Evolutionary conservation across 2,888 invertebrate genomes (phyloP), one percentile per base, ranked within the genome.

Genomic region (Stenurella melanura): DNA sequence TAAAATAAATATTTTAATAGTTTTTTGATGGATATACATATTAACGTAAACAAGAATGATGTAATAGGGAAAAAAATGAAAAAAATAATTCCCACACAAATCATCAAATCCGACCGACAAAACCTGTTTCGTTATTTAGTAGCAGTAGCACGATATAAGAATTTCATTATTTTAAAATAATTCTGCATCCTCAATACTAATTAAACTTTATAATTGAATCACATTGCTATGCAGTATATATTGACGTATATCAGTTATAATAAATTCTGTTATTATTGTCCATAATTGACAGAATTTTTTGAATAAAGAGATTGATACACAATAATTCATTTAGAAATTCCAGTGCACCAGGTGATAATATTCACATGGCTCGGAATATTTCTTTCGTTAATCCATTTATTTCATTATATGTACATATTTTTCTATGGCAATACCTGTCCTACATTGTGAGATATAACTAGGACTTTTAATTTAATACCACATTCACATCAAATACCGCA

Each of bases 251-350:
- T 82, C 74, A 80, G 74, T 79, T 80, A 75, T 82, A 83, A 85
- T 84, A 83, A 80, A 83, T 82, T 80, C 83, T 80, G 80, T 83
- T 80, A 83, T 81, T 81, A 80, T 74, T 78, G 74, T 74, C 70
- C 54, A 75, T 83, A 84, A 83, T 84, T 83, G 83, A 83, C 83
- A 82, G 77, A 77, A 42, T 74, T 80, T 80, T 81, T 77, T 76
- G 38, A 77, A 73, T 38, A 42, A 54, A 42, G 11, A 17, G 19
- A 38, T 71, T 64, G 73, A 64, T 66, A 56, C 57, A 68, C 67
- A 56, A 60, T 42, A 60, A 50, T 60, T 60, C 70, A 66, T 74
- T 74, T 66, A 75, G 73, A 73, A 67, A 80, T 80, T 80, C 80
- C 80, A 73, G 57, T 73, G 34, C 57, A 68, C 63, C 78, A 79